These are phyloP conservation scores for Synergus gifuensis DNA, from an alignment of 2,888 invertebrate species.

Conservation along the genomic window DNA sequence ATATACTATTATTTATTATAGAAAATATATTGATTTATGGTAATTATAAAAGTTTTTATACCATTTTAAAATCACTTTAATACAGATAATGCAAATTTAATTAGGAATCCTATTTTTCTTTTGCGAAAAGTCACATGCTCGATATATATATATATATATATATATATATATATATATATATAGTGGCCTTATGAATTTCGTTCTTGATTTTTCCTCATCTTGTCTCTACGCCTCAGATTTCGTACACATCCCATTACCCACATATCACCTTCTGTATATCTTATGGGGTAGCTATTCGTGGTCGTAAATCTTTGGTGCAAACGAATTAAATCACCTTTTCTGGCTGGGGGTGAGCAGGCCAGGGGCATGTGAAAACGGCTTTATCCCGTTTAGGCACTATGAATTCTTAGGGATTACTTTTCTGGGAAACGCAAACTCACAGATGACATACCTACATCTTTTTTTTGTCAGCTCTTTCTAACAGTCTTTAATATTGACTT, in stretches of 20 bases:
- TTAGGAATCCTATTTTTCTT: neutral
- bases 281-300: constrained; percentile 47
- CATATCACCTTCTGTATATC: constrained; percentile 43
- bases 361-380: constrained; percentile 56
- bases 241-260: constrained; percentile 55
- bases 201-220: constrained; percentile 13
- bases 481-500: constrained; percentile 11
- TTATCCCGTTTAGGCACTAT: constrained; percentile 51
- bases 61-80: neutral
- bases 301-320: constrained; percentile 60
- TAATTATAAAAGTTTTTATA: neutral
- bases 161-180: neutral
- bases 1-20: too few species aligned
- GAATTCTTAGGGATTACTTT: constrained; percentile 39
- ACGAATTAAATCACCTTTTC: constrained; percentile 62
- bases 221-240: constrained; percentile 14
- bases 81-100: neutral
- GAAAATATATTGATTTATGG: too few species aligned
- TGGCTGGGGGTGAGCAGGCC: constrained; percentile 38
- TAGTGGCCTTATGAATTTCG: neutral
- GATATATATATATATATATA: neutral
- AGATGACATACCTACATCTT: constrained; percentile 21
- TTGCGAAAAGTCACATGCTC: neutral
- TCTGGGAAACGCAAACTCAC: constrained; percentile 29
- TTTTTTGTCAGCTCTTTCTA: constrained; percentile 7